Conservation (phyloP, 2,797 vertebrate species). For the Amblyopsis hoosieri region DNA sequence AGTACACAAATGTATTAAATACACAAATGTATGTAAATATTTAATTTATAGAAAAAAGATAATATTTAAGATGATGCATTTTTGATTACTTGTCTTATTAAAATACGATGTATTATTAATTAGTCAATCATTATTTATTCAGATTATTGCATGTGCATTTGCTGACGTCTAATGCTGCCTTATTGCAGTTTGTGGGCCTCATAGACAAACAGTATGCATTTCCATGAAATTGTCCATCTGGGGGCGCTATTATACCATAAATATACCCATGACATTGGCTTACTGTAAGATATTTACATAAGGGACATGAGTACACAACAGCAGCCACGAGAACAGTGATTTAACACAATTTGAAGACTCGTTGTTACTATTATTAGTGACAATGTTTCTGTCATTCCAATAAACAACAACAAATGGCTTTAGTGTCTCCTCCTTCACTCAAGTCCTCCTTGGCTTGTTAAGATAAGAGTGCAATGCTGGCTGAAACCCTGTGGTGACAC, state of each 20-base stretch:
- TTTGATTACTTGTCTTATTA: constrained; percentile 57
- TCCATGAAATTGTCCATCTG: constrained; percentile 46
- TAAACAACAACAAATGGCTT: constrained; percentile 69
- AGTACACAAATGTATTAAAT: constrained; percentile 34
- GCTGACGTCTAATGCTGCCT: constrained; percentile 42
- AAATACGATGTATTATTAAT: constrained; percentile 52
- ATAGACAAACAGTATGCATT: constrained; percentile 40
- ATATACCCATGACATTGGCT: constrained; percentile 56
- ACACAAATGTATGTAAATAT: constrained; percentile 45
- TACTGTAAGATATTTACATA: constrained; percentile 42
- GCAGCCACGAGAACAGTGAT: constrained; percentile 29
- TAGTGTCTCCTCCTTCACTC: constrained; percentile 51
- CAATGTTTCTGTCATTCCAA: constrained; percentile 36
- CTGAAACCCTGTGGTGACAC: constrained; percentile 67
- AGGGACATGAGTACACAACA: constrained; percentile 30
- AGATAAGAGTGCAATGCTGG: constrained; percentile 78
- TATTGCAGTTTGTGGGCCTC: constrained; percentile 60
- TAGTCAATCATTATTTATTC: constrained; percentile 23
- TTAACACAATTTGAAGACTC: constrained; percentile 24
- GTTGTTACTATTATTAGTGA: constrained; percentile 19
- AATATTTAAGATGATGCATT: constrained; percentile 41
- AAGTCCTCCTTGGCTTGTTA: constrained; percentile 72
- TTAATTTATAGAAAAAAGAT: constrained; percentile 59
- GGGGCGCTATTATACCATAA: constrained; percentile 55
- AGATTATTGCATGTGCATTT: constrained; percentile 72